These are phyloP conservation scores for Drosophila prostipennis DNA, from an alignment of 2,888 invertebrate genomes.

Conservation along the genomic window DNA sequence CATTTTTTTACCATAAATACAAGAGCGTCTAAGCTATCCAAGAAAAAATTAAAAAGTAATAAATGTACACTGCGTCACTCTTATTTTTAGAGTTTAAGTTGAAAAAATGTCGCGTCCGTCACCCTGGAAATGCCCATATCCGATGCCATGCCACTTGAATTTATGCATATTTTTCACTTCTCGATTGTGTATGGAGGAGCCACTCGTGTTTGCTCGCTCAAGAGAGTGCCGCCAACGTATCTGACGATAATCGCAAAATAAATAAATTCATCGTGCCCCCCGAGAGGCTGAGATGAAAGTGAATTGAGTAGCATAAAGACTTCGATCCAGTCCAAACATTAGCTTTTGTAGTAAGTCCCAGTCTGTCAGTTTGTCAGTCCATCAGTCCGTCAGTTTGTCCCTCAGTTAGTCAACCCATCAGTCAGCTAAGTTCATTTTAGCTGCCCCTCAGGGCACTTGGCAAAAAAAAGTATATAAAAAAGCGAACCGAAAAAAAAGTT, in stretches of 20 bases:
- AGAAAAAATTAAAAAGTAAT: too few species aligned
- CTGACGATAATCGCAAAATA: conserved; percentile 31
- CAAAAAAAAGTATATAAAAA: conserved; percentile 3
- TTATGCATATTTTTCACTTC: conserved; percentile 9
- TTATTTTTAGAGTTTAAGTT: too few species aligned
- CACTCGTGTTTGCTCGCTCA: conserved; percentile 28
- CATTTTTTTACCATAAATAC: too few species aligned
- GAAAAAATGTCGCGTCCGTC: too few species aligned
- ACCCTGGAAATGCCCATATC: too few species aligned
- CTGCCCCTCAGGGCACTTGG: conserved; percentile 61
- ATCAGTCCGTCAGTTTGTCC: conserved; percentile 40
- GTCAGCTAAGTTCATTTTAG: conserved; percentile 50
- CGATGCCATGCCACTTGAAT: not conserved
- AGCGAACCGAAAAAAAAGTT: conserved; percentile 46
- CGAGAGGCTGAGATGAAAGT: conserved; percentile 12
- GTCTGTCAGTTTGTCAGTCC: conserved; percentile 31
- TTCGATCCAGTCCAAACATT: conserved; percentile 12
- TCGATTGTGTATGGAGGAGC: conserved; percentile 8
- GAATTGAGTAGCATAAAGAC: conserved; percentile 11
- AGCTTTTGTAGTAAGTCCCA: conserved; percentile 29
- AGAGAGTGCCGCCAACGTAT: conserved; percentile 33
- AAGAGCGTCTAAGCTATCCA: too few species aligned
- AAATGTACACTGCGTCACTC: too few species aligned
- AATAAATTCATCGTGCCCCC: conserved; percentile 22
- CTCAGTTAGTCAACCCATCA: conserved; percentile 52